Evolutionary conservation across 1,140 invertebrate genomes (phyloP).

Genomic region (Bombus impatiens): DNA sequence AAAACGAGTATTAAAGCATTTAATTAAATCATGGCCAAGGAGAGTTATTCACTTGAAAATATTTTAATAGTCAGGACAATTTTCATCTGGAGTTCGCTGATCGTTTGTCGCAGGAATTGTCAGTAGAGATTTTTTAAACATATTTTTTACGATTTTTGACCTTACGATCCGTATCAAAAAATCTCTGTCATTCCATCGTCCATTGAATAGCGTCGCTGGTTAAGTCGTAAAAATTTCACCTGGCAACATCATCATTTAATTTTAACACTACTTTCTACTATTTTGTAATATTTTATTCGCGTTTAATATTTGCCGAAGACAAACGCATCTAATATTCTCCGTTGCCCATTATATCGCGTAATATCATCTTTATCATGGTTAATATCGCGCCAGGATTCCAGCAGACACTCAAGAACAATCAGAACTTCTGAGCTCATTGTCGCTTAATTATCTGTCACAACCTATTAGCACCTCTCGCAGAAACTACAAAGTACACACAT

Average conservation of each 20-base stretch:
- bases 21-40: not conserved
- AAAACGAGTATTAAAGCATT: not conserved
- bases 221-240: not conserved
- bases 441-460: conserved; percentile 30
- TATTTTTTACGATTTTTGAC: no score
- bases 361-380: not conserved
- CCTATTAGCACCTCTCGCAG: conserved; percentile 20
- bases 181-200: not conserved
- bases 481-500: conserved; percentile 1
- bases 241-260: not conserved
- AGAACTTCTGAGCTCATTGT: conserved; percentile 13
- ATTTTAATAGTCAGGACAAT: no score
- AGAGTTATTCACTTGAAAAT: not conserved
- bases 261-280: not conserved
- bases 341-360: not conserved
- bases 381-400: not conserved
- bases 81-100: no score
- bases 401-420: conserved; percentile 9
- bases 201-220: no score
- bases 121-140: no score
- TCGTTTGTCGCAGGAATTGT: no score
- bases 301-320: not conserved
- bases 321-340: not conserved
- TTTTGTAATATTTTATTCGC: no score
- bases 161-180: not conserved